Conservation (phyloP, 2,888 invertebrate genomes). For the Apodemia zela region DNA sequence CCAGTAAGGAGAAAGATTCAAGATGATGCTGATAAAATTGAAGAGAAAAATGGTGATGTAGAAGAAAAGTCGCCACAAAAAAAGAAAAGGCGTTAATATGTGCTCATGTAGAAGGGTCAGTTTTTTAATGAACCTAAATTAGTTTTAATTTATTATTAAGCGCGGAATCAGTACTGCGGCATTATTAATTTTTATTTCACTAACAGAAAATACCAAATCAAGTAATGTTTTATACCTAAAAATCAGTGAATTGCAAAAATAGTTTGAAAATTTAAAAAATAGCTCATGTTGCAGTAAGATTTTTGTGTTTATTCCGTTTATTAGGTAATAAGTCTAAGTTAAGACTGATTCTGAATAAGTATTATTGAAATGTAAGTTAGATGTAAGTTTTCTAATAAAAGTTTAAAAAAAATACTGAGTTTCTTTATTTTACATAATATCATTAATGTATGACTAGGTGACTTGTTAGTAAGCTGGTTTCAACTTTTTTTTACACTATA, state of each 20-base stretch:
- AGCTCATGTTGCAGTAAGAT: too few relatives aligned
- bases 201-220: too few relatives aligned
- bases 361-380: not conserved
- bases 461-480: too few relatives aligned
- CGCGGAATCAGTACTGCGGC: not conserved
- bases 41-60: constrained; percentile 38
- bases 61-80: constrained; percentile 54
- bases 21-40: constrained; percentile 45
- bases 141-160: not conserved
- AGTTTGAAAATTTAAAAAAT: too few relatives aligned
- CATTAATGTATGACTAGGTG: too few relatives aligned
- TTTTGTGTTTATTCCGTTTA: not conserved
- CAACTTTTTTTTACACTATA: too few relatives aligned
- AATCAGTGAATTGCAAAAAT: too few relatives aligned
- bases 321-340: not conserved
- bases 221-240: too few relatives aligned
- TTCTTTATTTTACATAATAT: too few relatives aligned
- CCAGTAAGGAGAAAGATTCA: constrained; percentile 73
- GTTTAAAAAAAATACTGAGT: not conserved
- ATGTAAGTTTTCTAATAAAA: not conserved
- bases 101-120: not conserved
- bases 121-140: not conserved
- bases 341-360: constrained; percentile 4
- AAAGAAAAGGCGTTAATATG: constrained; percentile 51
- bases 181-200: too few relatives aligned